Evolutionary conservation across 1,140 invertebrate genomes (phyloP).

Genomic region (Phocides pigmalion): DNA sequence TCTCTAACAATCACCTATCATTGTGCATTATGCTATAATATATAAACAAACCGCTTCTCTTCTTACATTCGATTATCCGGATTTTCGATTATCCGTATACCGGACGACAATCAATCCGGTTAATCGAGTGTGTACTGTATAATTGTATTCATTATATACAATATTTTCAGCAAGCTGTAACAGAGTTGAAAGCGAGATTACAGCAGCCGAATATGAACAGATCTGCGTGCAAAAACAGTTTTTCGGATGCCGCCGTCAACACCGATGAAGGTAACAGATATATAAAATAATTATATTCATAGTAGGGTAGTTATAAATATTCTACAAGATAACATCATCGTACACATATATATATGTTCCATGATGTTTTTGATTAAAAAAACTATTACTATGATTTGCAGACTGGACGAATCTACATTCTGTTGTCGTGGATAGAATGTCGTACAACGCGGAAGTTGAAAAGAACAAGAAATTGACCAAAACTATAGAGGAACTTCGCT

Average conservation of each 20-base stretch:
- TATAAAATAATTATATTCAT: no score
- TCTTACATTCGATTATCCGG: no score
- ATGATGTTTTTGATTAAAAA: background rate
- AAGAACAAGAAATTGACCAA: slow-evolving; percentile 69
- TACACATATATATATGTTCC: no score
- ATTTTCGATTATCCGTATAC: no score
- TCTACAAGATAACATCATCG: no score
- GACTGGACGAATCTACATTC: slow-evolving; percentile 75
- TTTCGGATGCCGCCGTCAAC: slow-evolving; percentile 56
- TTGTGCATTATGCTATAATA: no score
- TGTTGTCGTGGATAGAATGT: slow-evolving; percentile 75
- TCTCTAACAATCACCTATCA: no score
- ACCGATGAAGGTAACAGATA: slow-evolving; percentile 66
- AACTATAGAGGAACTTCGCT: slow-evolving; percentile 65
- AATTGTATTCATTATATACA: no score
- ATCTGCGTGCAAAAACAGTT: slow-evolving; percentile 33
- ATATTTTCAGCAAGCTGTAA: slow-evolving; percentile 52
- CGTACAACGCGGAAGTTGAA: slow-evolving; percentile 71
- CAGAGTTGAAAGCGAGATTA: slow-evolving; percentile 54
- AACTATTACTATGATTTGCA: slow-evolving; percentile 30
- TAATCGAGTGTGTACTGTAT: no score
- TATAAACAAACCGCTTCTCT: no score
- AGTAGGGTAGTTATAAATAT: no score
- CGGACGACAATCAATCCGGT: no score
- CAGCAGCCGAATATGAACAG: slow-evolving; percentile 37